phyloP scores from a whole-genome alignment of 2,113 vertebrate genomes.

The Heteronetta atricapilla region DNA sequence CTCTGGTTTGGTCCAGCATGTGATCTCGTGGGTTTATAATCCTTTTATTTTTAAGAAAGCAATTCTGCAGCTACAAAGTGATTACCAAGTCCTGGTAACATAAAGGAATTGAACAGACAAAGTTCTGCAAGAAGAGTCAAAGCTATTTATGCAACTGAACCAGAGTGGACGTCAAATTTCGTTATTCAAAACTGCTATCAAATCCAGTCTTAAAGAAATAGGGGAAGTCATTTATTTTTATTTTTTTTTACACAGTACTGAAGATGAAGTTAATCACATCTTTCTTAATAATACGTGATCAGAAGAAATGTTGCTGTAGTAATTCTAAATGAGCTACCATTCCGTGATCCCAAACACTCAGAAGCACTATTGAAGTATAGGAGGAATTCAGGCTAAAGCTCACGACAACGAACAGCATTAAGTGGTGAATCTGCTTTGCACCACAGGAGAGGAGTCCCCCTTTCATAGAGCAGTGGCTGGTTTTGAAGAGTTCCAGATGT shows the following conservation, averaged over 20 bases:
- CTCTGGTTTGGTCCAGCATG: not conserved
- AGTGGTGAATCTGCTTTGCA: not conserved
- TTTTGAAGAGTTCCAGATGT: conserved; percentile 38
- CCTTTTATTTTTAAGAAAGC: not conserved
- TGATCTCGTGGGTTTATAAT: not conserved
- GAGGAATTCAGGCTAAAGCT: not conserved
- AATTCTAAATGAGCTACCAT: not conserved
- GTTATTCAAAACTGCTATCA: not conserved
- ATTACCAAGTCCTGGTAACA: not conserved
- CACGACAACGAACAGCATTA: not conserved
- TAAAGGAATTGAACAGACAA: not conserved
- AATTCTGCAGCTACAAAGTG: not conserved
- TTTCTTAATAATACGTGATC: not conserved
- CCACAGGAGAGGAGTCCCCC: not conserved
- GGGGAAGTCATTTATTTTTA: not conserved
- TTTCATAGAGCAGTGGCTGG: not conserved
- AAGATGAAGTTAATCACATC: not conserved
- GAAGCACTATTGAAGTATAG: not conserved
- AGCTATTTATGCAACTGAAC: not conserved
- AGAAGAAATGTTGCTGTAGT: not conserved
- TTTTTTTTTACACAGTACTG: not conserved
- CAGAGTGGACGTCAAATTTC: not conserved
- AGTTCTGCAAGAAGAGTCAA: not conserved
- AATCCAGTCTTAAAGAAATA: not conserved
- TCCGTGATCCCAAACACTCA: not conserved